Evolutionary conservation across 2,888 invertebrate genomes (phyloP).

Genomic region (Diloba caeruleocephala): DNA sequence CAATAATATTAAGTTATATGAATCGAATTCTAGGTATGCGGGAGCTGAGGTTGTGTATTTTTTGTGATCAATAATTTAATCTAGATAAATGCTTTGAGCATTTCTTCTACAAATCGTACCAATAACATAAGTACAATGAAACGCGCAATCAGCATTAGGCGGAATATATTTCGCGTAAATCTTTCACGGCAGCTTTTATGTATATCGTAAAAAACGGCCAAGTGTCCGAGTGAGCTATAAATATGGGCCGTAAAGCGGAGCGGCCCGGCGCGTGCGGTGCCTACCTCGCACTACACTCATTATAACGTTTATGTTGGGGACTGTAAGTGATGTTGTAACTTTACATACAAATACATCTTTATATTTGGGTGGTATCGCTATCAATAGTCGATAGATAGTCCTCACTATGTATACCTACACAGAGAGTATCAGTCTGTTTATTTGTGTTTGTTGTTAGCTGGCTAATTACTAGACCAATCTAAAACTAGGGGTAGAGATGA

Average conservation of each 20-base stretch:
- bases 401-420: too few relatives aligned
- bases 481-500: too few relatives aligned
- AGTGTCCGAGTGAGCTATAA: slow-evolving; percentile 84
- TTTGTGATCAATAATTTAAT: slow-evolving; percentile 28
- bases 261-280: slow-evolving; percentile 20
- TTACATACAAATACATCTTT: too few relatives aligned
- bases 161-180: slow-evolving; percentile 87
- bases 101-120: slow-evolving; percentile 53
- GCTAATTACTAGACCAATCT: too few relatives aligned
- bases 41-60: slow-evolving; percentile 8
- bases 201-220: slow-evolving; percentile 87
- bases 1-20: slow-evolving; percentile 23
- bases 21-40: neutral
- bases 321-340: neutral
- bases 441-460: too few relatives aligned
- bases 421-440: too few relatives aligned
- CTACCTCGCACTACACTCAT: slow-evolving; percentile 16
- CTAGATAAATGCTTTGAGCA: slow-evolving; percentile 58
- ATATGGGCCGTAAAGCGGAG: slow-evolving; percentile 80
- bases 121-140: slow-evolving; percentile 76
- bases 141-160: slow-evolving; percentile 84
- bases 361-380: too few relatives aligned
- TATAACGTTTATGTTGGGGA: slow-evolving; percentile 14
- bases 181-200: slow-evolving; percentile 87
- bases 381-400: too few relatives aligned